These are phyloP conservation scores for Drosophila quadrilineata DNA, from an alignment of 1,140 invertebrate genomes.

Conservation along the genomic window DNA sequence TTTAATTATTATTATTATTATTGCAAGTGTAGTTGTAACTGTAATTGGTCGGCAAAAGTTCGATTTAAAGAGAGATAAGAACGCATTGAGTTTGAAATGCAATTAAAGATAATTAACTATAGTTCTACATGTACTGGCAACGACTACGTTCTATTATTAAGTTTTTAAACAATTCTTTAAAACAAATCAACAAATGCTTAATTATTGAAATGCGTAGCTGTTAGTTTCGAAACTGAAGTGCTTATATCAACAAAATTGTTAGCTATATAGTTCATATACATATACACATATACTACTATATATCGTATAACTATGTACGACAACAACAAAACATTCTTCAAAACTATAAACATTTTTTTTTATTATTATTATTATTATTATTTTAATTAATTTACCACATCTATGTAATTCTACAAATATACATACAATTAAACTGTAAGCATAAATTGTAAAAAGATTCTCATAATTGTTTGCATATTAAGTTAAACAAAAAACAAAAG, in stretches of 20 bases:
- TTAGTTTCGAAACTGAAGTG: slow-evolving; percentile 69
- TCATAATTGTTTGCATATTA: slow-evolving; percentile 72
- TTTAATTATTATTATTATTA: slow-evolving; percentile 29
- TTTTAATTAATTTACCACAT: slow-evolving; percentile 19
- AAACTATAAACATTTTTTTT: slow-evolving; percentile 52
- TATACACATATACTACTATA: background rate
- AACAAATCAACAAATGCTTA: slow-evolving; percentile 7
- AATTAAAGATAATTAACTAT: slow-evolving; percentile 12
- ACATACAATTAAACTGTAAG: slow-evolving; percentile 40
- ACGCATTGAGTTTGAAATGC: too few species aligned
- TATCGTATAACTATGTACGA: slow-evolving; percentile 15
- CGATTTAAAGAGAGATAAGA: too few species aligned
- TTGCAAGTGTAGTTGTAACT: slow-evolving; percentile 37
- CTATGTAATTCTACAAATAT: slow-evolving; percentile 58
- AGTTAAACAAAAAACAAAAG: slow-evolving; percentile 28
- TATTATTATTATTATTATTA: slow-evolving; percentile 33
- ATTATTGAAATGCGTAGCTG: slow-evolving; percentile 30
- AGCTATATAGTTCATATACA: slow-evolving; percentile 35
- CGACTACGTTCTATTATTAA: slow-evolving; percentile 31
- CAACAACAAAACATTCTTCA: slow-evolving; percentile 41
- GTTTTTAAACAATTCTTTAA: slow-evolving; percentile 18
- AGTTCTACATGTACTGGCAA: slow-evolving; percentile 1
- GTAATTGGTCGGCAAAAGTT: slow-evolving; percentile 19
- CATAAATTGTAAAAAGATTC: slow-evolving; percentile 77
- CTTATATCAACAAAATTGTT: slow-evolving; percentile 70